Conservation (phyloP, 1,140 invertebrate species). For the Theocolax elegans region DNA sequence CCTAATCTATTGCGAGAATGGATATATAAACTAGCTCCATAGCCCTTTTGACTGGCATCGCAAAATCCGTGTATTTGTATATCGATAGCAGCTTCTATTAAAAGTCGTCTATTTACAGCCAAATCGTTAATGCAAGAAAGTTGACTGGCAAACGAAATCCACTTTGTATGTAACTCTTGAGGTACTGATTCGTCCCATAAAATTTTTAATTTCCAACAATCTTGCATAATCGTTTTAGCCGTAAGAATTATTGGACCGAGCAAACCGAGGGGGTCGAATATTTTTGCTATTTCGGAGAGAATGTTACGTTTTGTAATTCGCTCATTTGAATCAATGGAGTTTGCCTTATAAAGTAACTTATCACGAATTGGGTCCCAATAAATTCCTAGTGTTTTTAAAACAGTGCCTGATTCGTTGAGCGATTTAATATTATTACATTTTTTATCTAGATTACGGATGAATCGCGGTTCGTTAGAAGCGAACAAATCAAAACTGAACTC, state of each 20-base stretch:
- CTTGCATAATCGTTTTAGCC: constrained; percentile 2
- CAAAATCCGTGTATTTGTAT: constrained; percentile 27
- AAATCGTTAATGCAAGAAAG: neutral
- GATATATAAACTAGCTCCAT: constrained; percentile 38
- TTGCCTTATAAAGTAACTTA: too few species aligned
- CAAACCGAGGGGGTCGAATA: constrained; percentile 11
- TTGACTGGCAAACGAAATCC: neutral
- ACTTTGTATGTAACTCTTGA: neutral
- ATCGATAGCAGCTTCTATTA: neutral
- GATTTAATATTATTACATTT: too few species aligned
- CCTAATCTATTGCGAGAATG: neutral
- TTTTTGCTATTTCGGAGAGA: constrained; percentile 9
- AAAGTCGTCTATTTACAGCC: neutral
- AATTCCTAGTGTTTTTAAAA: too few species aligned
- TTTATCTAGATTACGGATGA: too few species aligned
- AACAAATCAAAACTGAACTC: too few species aligned
- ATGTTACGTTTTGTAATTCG: constrained; percentile 14
- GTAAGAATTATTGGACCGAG: neutral
- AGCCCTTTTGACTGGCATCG: constrained; percentile 30
- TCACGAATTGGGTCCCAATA: too few species aligned
- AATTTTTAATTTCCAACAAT: constrained; percentile 1
- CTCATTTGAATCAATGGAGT: too few species aligned
- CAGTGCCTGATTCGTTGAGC: too few species aligned
- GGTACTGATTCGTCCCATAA: constrained; percentile 3
- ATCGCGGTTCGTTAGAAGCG: too few species aligned